phyloP scores from a whole-genome alignment of 2,888 invertebrate genomes.

The Diloba caeruleocephala region DNA sequence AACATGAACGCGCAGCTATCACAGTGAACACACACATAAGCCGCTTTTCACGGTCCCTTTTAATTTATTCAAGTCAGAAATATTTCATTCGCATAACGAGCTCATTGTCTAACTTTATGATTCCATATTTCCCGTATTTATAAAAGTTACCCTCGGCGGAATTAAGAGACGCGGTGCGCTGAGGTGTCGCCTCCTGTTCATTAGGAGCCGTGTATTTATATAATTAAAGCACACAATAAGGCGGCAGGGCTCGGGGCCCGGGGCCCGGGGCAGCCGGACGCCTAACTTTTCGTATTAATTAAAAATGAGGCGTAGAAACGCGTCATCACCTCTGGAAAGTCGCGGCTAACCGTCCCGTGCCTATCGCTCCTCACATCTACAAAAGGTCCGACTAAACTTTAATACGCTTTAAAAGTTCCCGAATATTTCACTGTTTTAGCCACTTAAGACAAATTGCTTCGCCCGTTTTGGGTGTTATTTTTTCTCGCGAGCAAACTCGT shows the following conservation, averaged over 20 bases:
- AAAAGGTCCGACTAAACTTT: constrained; percentile 72
- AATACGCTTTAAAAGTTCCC: constrained; percentile 80
- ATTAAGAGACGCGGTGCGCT: constrained; percentile 57
- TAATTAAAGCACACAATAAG: constrained; percentile 68
- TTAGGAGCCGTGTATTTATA: constrained; percentile 67
- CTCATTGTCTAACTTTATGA: constrained; percentile 75
- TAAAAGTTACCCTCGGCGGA: constrained; percentile 65
- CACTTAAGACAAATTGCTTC: constrained; percentile 83
- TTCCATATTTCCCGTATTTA: constrained; percentile 77
- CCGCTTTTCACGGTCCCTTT: constrained; percentile 56
- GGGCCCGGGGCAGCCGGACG: constrained; percentile 39
- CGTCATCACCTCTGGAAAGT: constrained; percentile 66
- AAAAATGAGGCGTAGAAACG: constrained; percentile 67
- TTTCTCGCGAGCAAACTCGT: constrained; percentile 53
- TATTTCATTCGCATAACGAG: constrained; percentile 72
- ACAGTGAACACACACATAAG: constrained; percentile 39
- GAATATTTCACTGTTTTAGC: constrained; percentile 84
- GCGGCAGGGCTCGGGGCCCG: constrained; percentile 54
- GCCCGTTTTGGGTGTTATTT: constrained; percentile 71
- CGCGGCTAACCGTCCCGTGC: constrained; percentile 58
- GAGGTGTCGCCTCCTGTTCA: constrained; percentile 69
- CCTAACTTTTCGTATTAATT: constrained; percentile 80
- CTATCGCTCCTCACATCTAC: constrained; percentile 68
- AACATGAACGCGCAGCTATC: constrained; percentile 32
- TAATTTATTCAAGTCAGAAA: constrained; percentile 71